phyloP scores from a whole-genome alignment of 1,140 invertebrate species.

The Euglossa dilemma region DNA sequence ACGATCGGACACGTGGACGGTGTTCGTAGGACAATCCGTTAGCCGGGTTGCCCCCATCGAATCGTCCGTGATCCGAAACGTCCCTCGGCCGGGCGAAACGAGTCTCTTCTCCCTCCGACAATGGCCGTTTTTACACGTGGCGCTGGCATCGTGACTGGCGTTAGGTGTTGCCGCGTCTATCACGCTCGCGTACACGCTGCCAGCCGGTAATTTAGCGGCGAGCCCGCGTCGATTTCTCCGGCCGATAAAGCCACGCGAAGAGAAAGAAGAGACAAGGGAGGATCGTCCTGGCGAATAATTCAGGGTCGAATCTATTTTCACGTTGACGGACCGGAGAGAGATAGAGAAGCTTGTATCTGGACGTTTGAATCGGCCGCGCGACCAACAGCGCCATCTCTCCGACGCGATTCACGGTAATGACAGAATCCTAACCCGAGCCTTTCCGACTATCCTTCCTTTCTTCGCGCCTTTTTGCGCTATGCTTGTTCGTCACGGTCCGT shows the following conservation, averaged over 20 bases:
- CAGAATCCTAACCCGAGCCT: conserved; percentile 54
- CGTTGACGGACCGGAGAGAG: conserved; percentile 1
- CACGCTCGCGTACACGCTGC: conserved; percentile 58
- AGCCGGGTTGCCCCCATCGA: conserved; percentile 43
- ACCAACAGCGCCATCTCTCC: conserved; percentile 46
- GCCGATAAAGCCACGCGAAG: conserved; percentile 65
- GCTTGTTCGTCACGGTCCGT: not conserved
- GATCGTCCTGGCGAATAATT: conserved; percentile 62
- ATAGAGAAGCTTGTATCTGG: conserved; percentile 61
- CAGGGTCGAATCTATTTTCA: conserved; percentile 60
- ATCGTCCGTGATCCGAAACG: conserved; percentile 61
- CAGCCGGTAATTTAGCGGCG: conserved; percentile 72
- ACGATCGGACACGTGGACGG: conserved; percentile 29
- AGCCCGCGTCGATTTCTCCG: conserved; percentile 67
- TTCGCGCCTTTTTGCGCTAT: too few relatives aligned
- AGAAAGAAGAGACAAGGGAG: conserved; percentile 41
- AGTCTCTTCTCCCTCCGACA: conserved; percentile 8
- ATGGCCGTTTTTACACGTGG: conserved; percentile 47
- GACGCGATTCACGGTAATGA: conserved; percentile 57
- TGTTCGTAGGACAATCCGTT: conserved; percentile 49
- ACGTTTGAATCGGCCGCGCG: conserved; percentile 68
- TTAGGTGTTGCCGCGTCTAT: conserved; percentile 69
- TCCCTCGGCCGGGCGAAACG: conserved; percentile 23
- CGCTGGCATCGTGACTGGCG: conserved; percentile 68
- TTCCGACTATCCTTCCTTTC: not conserved